A percentile compares a stretch with the other conserved stretches of the same genome.
These are phyloP conservation scores for Pemphigus obesinymphae DNA, from an alignment of 1,140 invertebrate species.

Conservation along the genomic window DNA sequence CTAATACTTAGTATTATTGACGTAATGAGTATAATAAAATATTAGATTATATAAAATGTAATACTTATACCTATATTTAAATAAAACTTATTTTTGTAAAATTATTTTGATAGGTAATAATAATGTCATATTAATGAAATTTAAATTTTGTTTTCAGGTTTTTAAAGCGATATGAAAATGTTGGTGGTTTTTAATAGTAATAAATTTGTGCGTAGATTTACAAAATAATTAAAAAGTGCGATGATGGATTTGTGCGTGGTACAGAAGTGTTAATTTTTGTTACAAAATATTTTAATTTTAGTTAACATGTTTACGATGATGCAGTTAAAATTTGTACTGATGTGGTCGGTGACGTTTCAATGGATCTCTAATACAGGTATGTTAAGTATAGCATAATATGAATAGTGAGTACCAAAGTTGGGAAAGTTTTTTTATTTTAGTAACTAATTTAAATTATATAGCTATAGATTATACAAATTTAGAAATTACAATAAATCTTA, in stretches of 20 bases:
- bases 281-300: neutral
- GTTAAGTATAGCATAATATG: too few relatives aligned
- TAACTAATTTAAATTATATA: neutral
- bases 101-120: too few relatives aligned
- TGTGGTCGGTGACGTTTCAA: neutral
- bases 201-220: neutral
- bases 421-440: too few relatives aligned
- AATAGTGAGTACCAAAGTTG: too few relatives aligned
- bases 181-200: neutral
- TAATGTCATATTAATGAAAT: neutral
- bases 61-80: too few relatives aligned
- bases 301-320: neutral
- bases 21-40: too few relatives aligned
- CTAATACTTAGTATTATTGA: too few relatives aligned
- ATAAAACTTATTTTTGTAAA: too few relatives aligned
- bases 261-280: neutral
- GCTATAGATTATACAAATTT: neutral
- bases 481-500: too few relatives aligned
- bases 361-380: constrained; percentile 18
- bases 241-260: neutral
- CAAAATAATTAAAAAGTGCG: neutral
- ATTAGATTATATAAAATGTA: too few relatives aligned
- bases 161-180: neutral
- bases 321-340: neutral
- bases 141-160: neutral